Percentiles rank a stretch among this genome's conserved stretches.
phyloP scores from a whole-genome alignment of 1,140 invertebrate species.

The Pristionchus pacificus region DNA sequence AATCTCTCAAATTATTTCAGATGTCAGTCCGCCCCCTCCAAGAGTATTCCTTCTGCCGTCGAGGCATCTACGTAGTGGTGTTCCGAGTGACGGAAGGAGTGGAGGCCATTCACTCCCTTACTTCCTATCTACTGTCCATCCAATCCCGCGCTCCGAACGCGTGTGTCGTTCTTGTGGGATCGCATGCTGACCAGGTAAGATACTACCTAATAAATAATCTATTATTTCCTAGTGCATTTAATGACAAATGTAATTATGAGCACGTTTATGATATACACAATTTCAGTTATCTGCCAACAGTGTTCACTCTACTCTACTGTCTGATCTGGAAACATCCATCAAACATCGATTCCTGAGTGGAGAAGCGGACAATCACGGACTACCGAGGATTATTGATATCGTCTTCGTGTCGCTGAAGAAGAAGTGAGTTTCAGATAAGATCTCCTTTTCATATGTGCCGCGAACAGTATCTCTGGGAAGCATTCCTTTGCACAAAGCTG shows the following conservation, averaged over 20 bases:
- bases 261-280: no score
- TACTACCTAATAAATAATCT: no score
- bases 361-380: slow-evolving; percentile 89
- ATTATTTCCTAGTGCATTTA: no score
- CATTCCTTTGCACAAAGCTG: no score
- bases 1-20: no score
- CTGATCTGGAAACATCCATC: slow-evolving; percentile 10
- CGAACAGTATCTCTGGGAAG: no score
- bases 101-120: slow-evolving; percentile 79
- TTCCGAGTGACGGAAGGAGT: slow-evolving; percentile 92
- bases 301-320: not conserved
- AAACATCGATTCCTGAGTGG: slow-evolving; percentile 77
- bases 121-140: slow-evolving; percentile 91
- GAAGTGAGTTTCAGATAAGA: no score
- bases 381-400: slow-evolving; percentile 85
- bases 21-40: slow-evolving; percentile 93
- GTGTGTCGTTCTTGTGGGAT: slow-evolving; percentile 86
- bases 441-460: no score
- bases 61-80: slow-evolving; percentile 88
- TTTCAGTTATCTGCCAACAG: no score
- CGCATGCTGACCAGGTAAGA: slow-evolving; percentile 80
- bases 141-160: slow-evolving; percentile 87
- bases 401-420: no score
- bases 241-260: no score
- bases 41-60: slow-evolving; percentile 92